phyloP scores from a whole-genome alignment of 2,888 invertebrate species.

The Altica lythri region DNA sequence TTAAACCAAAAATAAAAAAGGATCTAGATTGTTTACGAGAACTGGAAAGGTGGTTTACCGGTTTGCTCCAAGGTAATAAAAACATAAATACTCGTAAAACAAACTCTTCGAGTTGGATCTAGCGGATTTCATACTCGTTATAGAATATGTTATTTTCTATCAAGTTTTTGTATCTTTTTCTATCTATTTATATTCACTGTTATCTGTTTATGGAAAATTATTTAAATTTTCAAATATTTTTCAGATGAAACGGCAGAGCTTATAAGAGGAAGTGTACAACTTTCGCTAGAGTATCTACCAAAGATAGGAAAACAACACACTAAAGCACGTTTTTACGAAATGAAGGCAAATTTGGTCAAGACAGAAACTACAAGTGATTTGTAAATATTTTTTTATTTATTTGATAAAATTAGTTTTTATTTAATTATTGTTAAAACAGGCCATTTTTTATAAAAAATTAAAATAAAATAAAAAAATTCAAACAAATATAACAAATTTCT shows the following conservation, averaged over 20 bases:
- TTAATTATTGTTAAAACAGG: no score
- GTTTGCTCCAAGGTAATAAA: constrained; percentile 41
- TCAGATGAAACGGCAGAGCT: constrained; percentile 24
- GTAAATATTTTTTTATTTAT: no score
- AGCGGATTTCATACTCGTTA: neutral
- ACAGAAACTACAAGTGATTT: no score
- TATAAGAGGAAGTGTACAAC: constrained; percentile 17
- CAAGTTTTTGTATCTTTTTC: neutral
- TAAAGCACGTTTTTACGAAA: no score
- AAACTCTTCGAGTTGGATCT: no score
- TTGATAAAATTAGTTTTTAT: no score
- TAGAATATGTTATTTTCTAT: neutral
- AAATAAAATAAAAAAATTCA: no score
- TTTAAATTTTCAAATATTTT: constrained; percentile 8
- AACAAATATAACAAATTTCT: no score
- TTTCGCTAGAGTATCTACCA: constrained; percentile 13
- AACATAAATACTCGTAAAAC: no score
- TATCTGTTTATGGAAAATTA: neutral
- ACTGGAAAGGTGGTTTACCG: constrained; percentile 39
- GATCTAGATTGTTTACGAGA: constrained; percentile 33
- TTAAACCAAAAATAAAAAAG: constrained; percentile 34
- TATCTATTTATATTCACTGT: neutral
- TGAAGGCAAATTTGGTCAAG: no score
- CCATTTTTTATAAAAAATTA: no score
- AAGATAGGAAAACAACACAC: neutral